Base-by-base conservation (phyloP, 35 echinoderm and acorn worm species). In the Heliocidaris erythrogramma region DNA sequence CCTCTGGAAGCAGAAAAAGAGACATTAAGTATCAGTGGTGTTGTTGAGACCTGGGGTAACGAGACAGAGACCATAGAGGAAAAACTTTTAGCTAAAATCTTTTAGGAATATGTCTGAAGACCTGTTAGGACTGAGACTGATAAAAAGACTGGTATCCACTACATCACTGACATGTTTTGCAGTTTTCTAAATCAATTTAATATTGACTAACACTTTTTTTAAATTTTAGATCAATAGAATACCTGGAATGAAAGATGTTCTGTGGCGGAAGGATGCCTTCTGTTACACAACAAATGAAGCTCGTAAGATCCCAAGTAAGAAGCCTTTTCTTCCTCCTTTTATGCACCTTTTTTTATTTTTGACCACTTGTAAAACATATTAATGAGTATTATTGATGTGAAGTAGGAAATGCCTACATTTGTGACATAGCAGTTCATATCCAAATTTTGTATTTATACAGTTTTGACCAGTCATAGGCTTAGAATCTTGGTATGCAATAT, bases 211-310 rank as follows among this genome's bases (percentile, higher is more conserved):
- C 31, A 31, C 49, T 90, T 2, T 88, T 48, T 91, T 65, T 88
- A n/a, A 85, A 90, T 89, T 53, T 49, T 60, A 97, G 97, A 88
- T 99, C 32, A 99, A 97, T 94, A 95, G 96, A 86, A 96, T 99
- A 32, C 95, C 97, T 30, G 98, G 98, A 59, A 95, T 99, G 52
- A 95, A 97, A 88, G 95, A 99, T 86, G 71, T 96, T 27, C 94
- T 99, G 53, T 97, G 98, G 98, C 94, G 95, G 53, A 99, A 99
- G 71, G 98, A 99, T 95, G 97, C 92, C 11, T 96, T 99, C 60
- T 99, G 98, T 86, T 92, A 97, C 56, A 96, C 97, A 52, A 96
- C 96, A 91, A 97, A 97, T 95, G 95, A 97, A 93, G 98, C 97
- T 17, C 93, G 96, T 47, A 95, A 95, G 78, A 96, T 99, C 10